A percentile compares a stretch with the other conserved stretches of the same genome.
phyloP scores from a whole-genome alignment of 2,888 invertebrate genomes.

The Ichneumon xanthorius region DNA sequence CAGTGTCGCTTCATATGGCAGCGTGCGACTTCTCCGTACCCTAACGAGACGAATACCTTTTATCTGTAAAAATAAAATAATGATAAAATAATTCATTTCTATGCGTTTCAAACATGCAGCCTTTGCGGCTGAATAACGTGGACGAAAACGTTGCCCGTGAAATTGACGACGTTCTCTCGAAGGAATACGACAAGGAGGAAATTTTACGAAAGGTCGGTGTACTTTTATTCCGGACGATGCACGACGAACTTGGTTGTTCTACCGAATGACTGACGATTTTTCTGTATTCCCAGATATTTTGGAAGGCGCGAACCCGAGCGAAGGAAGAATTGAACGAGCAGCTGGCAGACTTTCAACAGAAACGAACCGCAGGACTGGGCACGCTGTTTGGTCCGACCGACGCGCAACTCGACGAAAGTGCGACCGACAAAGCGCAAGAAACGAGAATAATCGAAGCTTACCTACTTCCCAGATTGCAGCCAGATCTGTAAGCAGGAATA shows the following conservation, averaged over 20 bases:
- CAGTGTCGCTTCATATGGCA: no score
- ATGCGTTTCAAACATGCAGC: constrained; percentile 86
- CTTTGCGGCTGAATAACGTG: constrained; percentile 91
- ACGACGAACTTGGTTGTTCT: background rate
- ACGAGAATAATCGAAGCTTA: constrained; percentile 90
- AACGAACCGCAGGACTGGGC: constrained; percentile 95
- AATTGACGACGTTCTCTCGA: constrained; percentile 94
- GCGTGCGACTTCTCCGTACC: no score
- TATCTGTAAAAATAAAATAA: constrained; percentile 26
- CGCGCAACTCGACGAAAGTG: constrained; percentile 91
- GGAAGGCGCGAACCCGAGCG: constrained; percentile 94
- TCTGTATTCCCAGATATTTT: constrained; percentile 88
- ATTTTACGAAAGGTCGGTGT: constrained; percentile 90
- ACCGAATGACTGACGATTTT: constrained; percentile 5
- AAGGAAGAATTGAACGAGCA: constrained; percentile 93
- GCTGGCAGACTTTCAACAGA: constrained; percentile 94
- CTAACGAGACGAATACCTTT: constrained; percentile 5
- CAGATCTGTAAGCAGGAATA: constrained; percentile 86
- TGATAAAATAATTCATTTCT: background rate
- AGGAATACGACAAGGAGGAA: constrained; percentile 96
- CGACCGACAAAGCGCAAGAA: constrained; percentile 92
- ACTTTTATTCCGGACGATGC: background rate
- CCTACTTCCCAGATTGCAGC: constrained; percentile 90
- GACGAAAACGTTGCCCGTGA: constrained; percentile 95
- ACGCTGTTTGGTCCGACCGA: constrained; percentile 96